phyloP scores from a whole-genome alignment of 1,140 invertebrate species.

The Drosophila parvula region DNA sequence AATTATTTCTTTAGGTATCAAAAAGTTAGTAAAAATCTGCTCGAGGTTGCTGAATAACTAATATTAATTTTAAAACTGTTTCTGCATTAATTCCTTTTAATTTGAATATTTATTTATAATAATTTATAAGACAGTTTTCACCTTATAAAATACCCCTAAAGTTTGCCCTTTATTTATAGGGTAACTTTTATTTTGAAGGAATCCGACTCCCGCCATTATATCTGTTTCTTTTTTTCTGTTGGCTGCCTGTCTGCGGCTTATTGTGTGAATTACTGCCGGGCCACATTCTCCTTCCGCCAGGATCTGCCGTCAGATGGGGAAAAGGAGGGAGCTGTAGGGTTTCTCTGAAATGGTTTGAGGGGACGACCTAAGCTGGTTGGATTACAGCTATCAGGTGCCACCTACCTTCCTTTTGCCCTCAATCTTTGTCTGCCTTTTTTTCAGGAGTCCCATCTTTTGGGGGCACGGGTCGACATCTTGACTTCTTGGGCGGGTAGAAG shows the following conservation, averaged over 20 bases:
- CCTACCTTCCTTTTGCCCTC: background rate
- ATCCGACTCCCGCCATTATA: conserved; percentile 3
- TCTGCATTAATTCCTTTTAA: no score
- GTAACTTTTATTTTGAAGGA: conserved; percentile 21
- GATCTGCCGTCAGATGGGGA: background rate
- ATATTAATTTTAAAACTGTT: no score
- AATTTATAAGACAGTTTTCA: background rate
- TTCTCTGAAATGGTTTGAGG: conserved; percentile 26
- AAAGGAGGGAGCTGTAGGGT: conserved; percentile 3
- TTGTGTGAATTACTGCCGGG: conserved; percentile 73
- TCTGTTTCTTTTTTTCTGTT: conserved; percentile 18
- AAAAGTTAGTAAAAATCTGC: background rate
- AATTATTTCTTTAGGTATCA: background rate
- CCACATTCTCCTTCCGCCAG: conserved; percentile 22
- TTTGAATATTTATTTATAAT: no score
- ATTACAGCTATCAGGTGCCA: conserved; percentile 17
- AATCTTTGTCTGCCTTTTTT: conserved; percentile 8
- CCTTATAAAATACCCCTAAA: background rate
- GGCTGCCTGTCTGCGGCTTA: conserved; percentile 72
- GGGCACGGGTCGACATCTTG: conserved; percentile 11
- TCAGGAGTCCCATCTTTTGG: background rate
- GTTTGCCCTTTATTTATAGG: background rate
- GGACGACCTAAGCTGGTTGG: conserved; percentile 1
- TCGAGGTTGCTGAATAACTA: background rate
- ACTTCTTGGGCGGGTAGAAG: background rate